These are phyloP conservation scores for Theristicus caerulescens DNA, from an alignment of 2,113 vertebrate genomes.

Conservation along the genomic window DNA sequence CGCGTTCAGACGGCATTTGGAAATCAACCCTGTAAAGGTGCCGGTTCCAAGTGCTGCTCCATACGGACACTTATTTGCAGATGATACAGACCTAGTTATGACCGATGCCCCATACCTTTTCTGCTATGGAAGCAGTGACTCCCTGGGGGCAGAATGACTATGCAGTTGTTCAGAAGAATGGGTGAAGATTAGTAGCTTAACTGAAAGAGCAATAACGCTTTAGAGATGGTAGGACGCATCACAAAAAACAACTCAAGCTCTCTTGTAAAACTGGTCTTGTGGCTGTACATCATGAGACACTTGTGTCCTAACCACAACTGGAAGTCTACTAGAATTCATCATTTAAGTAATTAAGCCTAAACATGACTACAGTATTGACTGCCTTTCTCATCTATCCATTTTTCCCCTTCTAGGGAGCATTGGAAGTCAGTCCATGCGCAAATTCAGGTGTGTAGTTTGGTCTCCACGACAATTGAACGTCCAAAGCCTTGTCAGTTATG, in stretches of 20 bases:
- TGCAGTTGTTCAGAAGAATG: background rate
- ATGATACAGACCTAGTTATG: background rate
- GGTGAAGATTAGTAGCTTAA: background rate
- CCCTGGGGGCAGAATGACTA: background rate
- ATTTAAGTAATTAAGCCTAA: background rate
- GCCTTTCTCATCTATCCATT: background rate
- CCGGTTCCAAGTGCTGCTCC: rapidly evolving
- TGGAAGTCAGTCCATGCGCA: constrained; percentile 6
- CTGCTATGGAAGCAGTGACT: background rate
- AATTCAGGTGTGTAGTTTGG: too few species aligned
- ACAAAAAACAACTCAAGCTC: background rate
- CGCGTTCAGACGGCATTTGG: background rate
- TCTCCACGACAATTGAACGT: too few species aligned
- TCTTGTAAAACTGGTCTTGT: background rate
- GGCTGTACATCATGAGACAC: background rate
- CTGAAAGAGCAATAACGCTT: background rate
- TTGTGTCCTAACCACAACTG: background rate
- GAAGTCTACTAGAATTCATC: background rate
- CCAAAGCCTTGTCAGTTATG: too few species aligned
- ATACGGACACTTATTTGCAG: background rate
- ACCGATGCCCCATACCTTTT: background rate
- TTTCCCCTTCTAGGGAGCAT: background rate
- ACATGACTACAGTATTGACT: background rate
- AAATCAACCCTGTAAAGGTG: background rate
- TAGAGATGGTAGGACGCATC: background rate